phyloP scores from a whole-genome alignment of 1,140 invertebrate species.

The Penaeus vannamei region DNA sequence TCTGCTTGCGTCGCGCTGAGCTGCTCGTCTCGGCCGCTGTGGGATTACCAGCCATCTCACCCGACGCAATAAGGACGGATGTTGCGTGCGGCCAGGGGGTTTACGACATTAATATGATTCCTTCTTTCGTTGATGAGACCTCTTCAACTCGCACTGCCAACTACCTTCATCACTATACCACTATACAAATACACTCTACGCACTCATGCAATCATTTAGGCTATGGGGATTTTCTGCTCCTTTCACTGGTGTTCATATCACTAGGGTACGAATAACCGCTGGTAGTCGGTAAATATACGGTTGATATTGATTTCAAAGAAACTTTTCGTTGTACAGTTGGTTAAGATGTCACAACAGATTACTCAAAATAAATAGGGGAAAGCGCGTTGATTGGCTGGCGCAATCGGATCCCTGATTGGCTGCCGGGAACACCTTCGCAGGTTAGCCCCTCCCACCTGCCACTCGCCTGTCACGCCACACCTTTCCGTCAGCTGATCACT shows the following conservation, averaged over 20 bases:
- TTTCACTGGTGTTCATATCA: background rate
- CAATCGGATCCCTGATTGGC: constrained; percentile 53
- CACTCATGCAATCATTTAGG: background rate
- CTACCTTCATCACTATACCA: constrained; percentile 27
- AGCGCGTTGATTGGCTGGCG: constrained; percentile 52
- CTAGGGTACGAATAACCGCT: too few species aligned
- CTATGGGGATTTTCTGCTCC: background rate
- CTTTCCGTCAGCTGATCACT: constrained; percentile 46
- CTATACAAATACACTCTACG: constrained; percentile 11
- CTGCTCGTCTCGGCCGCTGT: constrained; percentile 30
- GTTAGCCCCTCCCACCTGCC: constrained; percentile 57
- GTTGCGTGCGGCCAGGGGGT: constrained; percentile 16
- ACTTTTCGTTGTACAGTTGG: too few species aligned
- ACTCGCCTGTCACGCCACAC: constrained; percentile 54
- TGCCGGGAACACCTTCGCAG: constrained; percentile 50
- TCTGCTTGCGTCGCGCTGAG: constrained; percentile 56
- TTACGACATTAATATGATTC: constrained; percentile 57
- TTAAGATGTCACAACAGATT: constrained; percentile 38
- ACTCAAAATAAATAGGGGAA: constrained; percentile 40
- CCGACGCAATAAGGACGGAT: constrained; percentile 41
- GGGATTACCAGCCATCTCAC: constrained; percentile 53
- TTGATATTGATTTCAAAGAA: too few species aligned
- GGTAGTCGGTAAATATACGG: too few species aligned
- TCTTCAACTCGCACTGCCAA: constrained; percentile 46
- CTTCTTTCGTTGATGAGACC: constrained; percentile 56